Base-by-base conservation (phyloP, 2,888 invertebrate genomes). In the Heliconius hortense region DNA sequence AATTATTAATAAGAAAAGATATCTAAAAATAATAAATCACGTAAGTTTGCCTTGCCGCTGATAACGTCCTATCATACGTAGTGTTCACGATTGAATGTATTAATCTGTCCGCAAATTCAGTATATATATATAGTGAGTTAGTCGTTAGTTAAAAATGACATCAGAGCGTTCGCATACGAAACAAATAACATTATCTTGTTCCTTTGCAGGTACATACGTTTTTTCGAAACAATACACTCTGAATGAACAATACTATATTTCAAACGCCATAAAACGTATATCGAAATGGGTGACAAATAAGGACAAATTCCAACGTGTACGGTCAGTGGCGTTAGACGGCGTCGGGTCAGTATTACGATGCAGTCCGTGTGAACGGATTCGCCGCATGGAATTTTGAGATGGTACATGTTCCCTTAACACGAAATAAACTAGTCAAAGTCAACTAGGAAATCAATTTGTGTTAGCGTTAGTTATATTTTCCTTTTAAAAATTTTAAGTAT, bases 341-440 rank as follows among this genome's bases (percentile, higher is more conserved):
- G 82, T 78, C 81, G 82, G 80, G 78, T 80, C 82, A 83, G 81
- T 85, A 92, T 92, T 91, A 88, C 86, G 83, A 92, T 91, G 90
- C 90, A 89, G 86, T 82, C 80, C 87, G 83, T 88, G 88, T 85
- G 83, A 85, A 84, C 85, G 72, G 83, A 80, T 84, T 84, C 80
- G 84, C 81, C 82, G 88, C 77, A 80, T 84, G 82, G 91, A 91
- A 91, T 92, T 56, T 86, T 85, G 82, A 87, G 87, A 90, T 89
- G 86, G 81, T 82, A 81, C 79, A 75, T 77, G 82, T 84, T 82
- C 83, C 83, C 84, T 84, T 87, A 87, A 89, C 86, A 87, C 85
- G 84, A 86, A 73, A 48, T 76, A 76, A 76, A 62, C 53, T 72
- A 43, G 56, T 13, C 39, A 71, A 48, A 69, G 56, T 15, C 31